Base-by-base conservation (phyloP, 2,113 vertebrate species). In the Athene noctua region DNA sequence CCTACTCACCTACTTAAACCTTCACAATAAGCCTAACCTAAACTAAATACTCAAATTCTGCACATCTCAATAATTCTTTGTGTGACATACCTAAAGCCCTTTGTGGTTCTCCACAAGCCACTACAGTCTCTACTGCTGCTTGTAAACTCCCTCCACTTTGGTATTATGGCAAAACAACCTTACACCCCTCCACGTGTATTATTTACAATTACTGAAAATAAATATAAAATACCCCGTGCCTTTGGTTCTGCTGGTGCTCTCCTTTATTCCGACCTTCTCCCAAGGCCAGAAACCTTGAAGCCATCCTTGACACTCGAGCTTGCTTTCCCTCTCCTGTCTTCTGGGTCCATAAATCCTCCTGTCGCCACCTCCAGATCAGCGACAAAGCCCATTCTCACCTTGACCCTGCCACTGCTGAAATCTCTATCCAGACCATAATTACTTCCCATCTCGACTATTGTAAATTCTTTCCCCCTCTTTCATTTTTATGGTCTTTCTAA, bases 361-460 rank as follows among this genome's bases (percentile, higher is more conserved):
- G 73, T 72, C 42, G 1, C 34, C 83, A 82, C 88, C 70, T 91
- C 83, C 88, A 54, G 57, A 82, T 85, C 80, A 58, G 55, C 57
- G 89, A 83, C 80, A 94, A 75, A 92, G 83, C 62, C 95, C 71
- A 94, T 93, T 74, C 79, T 90, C 88, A 83, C 91, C 94, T 57
- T 93, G 96, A 93, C 81, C 91, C 84, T 17, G 2, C 59, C 3
- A 9, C 89, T 73, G 74, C 89, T 30, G 5, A 91, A 90, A 62
- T 82, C 84, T 83, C 81, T 59, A 26, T 47, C 81, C 81, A 88
- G 21, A 77, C 84, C 59, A 57, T 88, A 78, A 96, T 83, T 80
- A 96, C 74, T 73, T 92, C 78, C 54, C 44, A 91, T 52, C 91
- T 62, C 2, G 0, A 67, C 84, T 73, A 80, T 4, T 85, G 89